Conservation (phyloP, 2,888 invertebrate species). For the Orthosia gothica region DNA sequence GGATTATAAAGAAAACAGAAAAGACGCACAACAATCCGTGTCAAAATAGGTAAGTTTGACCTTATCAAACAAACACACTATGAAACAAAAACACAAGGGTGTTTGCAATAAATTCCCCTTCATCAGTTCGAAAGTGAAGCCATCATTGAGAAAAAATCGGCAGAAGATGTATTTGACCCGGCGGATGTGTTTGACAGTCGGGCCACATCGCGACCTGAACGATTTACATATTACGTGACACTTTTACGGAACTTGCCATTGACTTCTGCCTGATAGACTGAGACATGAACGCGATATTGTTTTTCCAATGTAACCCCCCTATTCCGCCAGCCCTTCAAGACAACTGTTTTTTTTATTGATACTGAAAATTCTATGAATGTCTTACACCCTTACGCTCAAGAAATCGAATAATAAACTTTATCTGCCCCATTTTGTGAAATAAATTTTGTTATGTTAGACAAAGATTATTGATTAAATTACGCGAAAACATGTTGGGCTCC, state of each 20-base stretch:
- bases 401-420: constrained; percentile 71
- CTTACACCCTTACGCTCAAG: constrained; percentile 66
- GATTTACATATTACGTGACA: constrained; percentile 91
- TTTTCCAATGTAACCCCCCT: constrained; percentile 83
- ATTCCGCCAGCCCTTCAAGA: constrained; percentile 79
- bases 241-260: constrained; percentile 88
- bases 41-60: background rate
- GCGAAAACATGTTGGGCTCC: constrained; percentile 81
- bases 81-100: constrained; percentile 63
- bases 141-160: constrained; percentile 86
- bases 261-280: constrained; percentile 88
- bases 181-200: constrained; percentile 89
- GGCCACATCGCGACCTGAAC: constrained; percentile 90
- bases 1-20: background rate
- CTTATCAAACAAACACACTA: constrained; percentile 8
- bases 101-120: constrained; percentile 75
- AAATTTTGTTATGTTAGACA: constrained; percentile 77
- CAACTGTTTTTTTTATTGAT: constrained; percentile 85
- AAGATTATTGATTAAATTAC: constrained; percentile 86
- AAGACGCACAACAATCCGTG: background rate
- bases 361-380: constrained; percentile 84
- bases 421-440: constrained; percentile 66
- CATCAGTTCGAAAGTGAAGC: constrained; percentile 81
- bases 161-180: constrained; percentile 81
- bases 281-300: constrained; percentile 89